A percentile compares a stretch with the other conserved stretches of the same genome.
Conservation (phyloP, 2,113 vertebrate genomes). For the Setophaga coronata region DNA sequence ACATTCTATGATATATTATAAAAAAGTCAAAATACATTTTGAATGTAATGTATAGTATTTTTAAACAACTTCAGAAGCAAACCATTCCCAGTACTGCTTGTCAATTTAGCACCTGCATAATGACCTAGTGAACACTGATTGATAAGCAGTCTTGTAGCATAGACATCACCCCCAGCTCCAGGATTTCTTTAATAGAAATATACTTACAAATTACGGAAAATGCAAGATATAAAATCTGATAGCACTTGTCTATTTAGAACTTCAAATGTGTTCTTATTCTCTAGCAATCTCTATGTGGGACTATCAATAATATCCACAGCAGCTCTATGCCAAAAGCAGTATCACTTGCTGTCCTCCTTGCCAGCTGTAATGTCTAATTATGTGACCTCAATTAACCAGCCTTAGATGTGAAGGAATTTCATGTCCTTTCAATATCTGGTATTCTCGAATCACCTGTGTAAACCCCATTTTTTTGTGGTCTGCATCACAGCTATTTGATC, state of each 20-base stretch:
- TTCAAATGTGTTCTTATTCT: neutral
- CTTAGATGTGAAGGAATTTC: neutral
- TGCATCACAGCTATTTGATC: neutral
- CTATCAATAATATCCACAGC: neutral
- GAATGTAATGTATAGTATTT: neutral
- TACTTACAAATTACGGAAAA: neutral
- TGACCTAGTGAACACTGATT: neutral
- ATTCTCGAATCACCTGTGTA: neutral
- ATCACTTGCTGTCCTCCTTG: neutral
- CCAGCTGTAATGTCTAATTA: neutral
- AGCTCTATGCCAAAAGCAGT: neutral
- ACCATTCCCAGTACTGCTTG: neutral
- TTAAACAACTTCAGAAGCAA: neutral
- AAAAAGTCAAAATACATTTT: neutral
- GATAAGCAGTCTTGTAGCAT: neutral
- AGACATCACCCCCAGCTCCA: fast-evolving
- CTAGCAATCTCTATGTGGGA: neutral
- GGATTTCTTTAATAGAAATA: neutral
- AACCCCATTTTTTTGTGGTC: neutral
- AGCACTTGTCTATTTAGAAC: neutral
- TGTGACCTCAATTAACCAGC: neutral
- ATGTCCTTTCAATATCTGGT: neutral
- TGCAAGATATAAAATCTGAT: neutral
- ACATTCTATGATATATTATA: neutral
- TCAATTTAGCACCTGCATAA: neutral